A percentile compares a stretch with the other conserved stretches of the same genome.
phyloP scores from a whole-genome alignment of 2,113 vertebrate genomes.

The Pleuronectes platessa region DNA sequence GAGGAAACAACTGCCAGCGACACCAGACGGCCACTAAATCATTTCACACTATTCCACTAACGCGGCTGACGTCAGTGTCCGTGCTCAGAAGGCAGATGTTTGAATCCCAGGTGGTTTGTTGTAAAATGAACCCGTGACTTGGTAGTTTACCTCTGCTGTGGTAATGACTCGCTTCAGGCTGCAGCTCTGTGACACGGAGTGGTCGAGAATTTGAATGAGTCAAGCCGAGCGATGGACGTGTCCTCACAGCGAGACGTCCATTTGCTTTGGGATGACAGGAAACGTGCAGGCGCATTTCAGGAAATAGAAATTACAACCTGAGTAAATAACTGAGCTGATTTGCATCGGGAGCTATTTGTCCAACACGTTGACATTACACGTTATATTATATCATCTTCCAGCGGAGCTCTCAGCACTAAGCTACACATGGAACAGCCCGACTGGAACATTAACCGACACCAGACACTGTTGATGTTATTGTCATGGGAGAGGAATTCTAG shows the following conservation, averaged over 20 bases:
- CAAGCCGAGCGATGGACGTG: background rate
- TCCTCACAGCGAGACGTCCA: conserved; percentile 13
- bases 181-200: conserved; percentile 23
- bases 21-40: conserved; percentile 20
- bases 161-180: conserved; percentile 28
- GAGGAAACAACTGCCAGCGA: conserved; percentile 8
- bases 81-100: conserved; percentile 36
- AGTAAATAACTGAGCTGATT: background rate
- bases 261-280: conserved; percentile 2
- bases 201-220: conserved; percentile 17
- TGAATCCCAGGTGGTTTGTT: conserved; percentile 22
- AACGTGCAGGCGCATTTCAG: background rate
- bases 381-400: no score
- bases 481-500: no score
- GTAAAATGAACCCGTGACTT: conserved; percentile 2
- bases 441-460: background rate
- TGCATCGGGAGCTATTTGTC: conserved; percentile 5
- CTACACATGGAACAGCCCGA: no score
- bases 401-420: no score
- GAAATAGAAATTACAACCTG: background rate
- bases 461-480: no score
- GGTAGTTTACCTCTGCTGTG: conserved; percentile 11
- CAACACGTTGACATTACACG: no score
- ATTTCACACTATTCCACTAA: conserved; percentile 44
- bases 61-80: conserved; percentile 49